These are phyloP conservation scores for Danio albolineatus DNA, from an alignment of 2,797 vertebrate species.

Conservation along the genomic window DNA sequence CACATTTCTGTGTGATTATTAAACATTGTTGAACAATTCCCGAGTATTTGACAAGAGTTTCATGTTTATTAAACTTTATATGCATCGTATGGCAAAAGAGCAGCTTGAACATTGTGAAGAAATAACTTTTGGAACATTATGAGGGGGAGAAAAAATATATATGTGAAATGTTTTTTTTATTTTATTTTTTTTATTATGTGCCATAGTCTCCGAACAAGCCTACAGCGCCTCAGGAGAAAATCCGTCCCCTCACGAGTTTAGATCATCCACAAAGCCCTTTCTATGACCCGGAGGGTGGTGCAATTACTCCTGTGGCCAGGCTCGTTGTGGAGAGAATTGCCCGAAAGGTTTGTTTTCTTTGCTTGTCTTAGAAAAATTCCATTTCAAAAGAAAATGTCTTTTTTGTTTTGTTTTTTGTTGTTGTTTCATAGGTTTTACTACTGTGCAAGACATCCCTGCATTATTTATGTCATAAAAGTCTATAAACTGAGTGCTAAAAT, in stretches of 20 bases:
- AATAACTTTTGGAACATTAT: neutral
- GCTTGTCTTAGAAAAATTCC: neutral
- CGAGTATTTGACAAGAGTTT: neutral
- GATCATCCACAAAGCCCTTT: constrained; percentile 98
- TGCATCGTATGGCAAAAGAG: too few relatives aligned
- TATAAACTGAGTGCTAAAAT: constrained; percentile 12
- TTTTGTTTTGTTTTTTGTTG: neutral
- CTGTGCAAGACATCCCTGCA: constrained; percentile 13
- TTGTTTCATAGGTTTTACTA: neutral
- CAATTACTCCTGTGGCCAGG: constrained; percentile 92
- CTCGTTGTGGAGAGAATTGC: constrained; percentile 95
- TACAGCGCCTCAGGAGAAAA: constrained; percentile 89
- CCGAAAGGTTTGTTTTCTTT: constrained; percentile 85
- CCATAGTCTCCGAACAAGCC: constrained; percentile 93
- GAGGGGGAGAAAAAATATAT: too few relatives aligned
- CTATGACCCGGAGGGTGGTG: constrained; percentile 96
- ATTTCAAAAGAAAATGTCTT: neutral
- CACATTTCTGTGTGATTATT: too few relatives aligned
- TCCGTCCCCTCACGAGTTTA: constrained; percentile 95
- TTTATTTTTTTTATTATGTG: neutral
- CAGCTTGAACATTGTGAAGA: too few relatives aligned
- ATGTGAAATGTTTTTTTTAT: neutral
- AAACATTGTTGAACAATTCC: too few relatives aligned
- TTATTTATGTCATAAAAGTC: constrained; percentile 32
- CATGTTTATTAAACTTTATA: too few relatives aligned